Base-by-base conservation (phyloP, 2,113 vertebrate species). In the Actenoides lindsayi region DNA sequence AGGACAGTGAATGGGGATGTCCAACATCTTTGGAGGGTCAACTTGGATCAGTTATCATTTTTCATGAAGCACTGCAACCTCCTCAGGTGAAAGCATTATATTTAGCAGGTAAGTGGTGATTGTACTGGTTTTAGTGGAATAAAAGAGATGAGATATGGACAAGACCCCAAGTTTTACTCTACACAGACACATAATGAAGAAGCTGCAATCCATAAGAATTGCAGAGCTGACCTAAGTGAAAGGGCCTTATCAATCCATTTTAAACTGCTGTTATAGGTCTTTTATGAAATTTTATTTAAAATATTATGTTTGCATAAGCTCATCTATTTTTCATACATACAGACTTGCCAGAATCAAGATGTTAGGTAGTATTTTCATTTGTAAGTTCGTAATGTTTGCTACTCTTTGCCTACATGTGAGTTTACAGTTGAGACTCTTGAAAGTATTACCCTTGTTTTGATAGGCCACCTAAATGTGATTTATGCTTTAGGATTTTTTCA, bases 1-100 rank as follows among this genome's bases (percentile, higher is more conserved):
- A 99, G 94, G 99, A 99, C 97, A 99, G 99, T 70, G 99, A 99
- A 92, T 99, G 99, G 99, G 99, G 99, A 8, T 99, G 99, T 93
- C 99, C 99, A 35, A 99, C 99, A 24, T 99, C 99, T 41, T 96
- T 99, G 93, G 99, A 99, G 95, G 99, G 99, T 39, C 99, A 99
- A 3, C 98, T 99, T 64, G 99, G 99, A 4, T 98, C 98, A 42
- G 99, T 99, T 87, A 98, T 99, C 93, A 96, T 99, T 80, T 99
- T 99, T 68, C 98, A 98, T 42, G 99, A 99, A 95, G 98, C 98
- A 16, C 97, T 99, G n/a, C 99, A 99, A 56, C 98, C 98, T 65
- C 91, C 97, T 93, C 99, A 99, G 54, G 97, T 99, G 83, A 99
- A 99, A 97, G 98, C 98, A 60, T 97, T 99, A 31, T 99, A 99